phyloP scores from a whole-genome alignment of 2,888 invertebrate species.

The Cerceris ruficornis region DNA sequence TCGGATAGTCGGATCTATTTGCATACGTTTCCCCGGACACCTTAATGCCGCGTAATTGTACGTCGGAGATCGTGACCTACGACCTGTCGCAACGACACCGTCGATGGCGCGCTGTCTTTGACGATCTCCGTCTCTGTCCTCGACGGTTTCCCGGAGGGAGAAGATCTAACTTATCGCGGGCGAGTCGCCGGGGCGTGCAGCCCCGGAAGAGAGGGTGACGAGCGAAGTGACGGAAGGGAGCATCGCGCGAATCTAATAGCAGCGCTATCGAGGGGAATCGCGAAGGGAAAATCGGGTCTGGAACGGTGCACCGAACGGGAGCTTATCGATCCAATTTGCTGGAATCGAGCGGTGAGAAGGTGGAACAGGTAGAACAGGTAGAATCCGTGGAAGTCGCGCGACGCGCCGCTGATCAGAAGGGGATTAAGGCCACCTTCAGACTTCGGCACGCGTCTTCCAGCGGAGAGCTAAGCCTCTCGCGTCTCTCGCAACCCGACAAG shows the following conservation, averaged over 20 bases:
- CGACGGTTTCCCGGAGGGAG: no score
- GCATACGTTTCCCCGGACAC: no score
- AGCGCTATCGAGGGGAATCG: slow-evolving; percentile 26
- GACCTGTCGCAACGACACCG: no score
- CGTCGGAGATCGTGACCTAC: no score
- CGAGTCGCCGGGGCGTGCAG: no score
- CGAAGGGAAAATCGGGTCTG: slow-evolving; percentile 25
- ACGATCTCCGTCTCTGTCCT: no score
- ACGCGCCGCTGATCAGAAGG: slow-evolving; percentile 56
- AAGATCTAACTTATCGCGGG: no score
- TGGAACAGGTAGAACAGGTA: not conserved
- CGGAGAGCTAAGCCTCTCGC: slow-evolving; percentile 44
- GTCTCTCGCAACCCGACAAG: slow-evolving; percentile 8
- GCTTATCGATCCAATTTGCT: slow-evolving; percentile 69
- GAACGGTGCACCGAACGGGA: slow-evolving; percentile 55
- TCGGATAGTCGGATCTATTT: no score
- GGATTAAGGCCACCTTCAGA: slow-evolving; percentile 67
- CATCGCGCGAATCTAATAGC: slow-evolving; percentile 25
- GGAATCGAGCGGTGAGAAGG: slow-evolving; percentile 55
- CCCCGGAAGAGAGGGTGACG: no score
- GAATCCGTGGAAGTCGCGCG: slow-evolving; percentile 46
- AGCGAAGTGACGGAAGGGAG: not conserved
- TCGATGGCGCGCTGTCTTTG: no score
- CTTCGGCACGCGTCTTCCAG: slow-evolving; percentile 59
- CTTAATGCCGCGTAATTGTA: no score